Evolutionary conservation across 2,113 vertebrate species (phyloP), one percentile per base, ranked within the genome.

Genomic region (Tamias sibiricus): DNA sequence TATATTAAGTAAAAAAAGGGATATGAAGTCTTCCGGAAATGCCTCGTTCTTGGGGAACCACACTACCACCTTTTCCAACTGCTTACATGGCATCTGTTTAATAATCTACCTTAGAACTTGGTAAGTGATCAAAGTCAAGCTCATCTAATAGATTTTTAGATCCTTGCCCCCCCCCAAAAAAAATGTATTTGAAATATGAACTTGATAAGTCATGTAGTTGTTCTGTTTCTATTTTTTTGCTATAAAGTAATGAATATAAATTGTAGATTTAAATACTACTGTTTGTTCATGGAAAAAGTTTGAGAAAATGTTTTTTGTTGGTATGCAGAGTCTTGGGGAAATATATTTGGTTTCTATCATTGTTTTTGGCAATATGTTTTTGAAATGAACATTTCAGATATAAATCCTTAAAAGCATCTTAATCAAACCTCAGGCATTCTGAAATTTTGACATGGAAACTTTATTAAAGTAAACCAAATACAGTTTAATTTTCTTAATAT

Each of bases 371-470:
- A 80, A 12, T 57, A 49, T 9, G 6, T 89, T 91, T 95, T 82
- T 84, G 30, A 37, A 22, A 62, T 49, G 17, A n/a, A 72, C 26
- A 76, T 72, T 66, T 57, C 84, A 90, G 40, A 52, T 81, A 57
- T 72, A 95, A 91, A 87, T 79, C 37, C 8, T 37, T 49, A 52
- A 44, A 92, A 90, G 14, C 10, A 42, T 92, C 54, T 75, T 80
- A 64, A 24, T 84, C 30, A n/a, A n/a, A 75, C 24, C 54, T 90
- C 17, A 81, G 37, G 37, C 42, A 17, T 24, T 57, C 3, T 72
- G 74, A 88, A n/a, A 85, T 77, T 87, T 80, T 92, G 90, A 80
- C 37, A 68, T 10, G 42, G 26, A 16, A 93, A 93, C n/a, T 69
- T 83, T 16, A 92, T 80, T 92, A 96, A 52, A 52, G 49, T 52